Base-by-base conservation (phyloP, 2,888 invertebrate species). In the Automeris io region DNA sequence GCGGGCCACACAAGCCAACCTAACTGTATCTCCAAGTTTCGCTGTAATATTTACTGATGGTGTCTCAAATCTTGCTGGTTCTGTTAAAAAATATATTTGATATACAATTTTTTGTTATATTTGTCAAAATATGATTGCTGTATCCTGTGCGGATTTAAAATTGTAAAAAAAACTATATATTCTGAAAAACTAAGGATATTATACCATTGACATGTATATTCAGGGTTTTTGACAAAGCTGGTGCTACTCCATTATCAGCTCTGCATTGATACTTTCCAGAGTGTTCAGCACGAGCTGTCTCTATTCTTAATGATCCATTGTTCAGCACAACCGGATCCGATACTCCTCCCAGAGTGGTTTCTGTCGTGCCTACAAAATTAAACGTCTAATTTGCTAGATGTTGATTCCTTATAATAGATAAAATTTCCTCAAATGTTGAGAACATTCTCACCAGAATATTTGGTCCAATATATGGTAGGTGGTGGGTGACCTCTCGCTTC, bases 191-290 rank as follows among this genome's bases (percentile, higher is more conserved):
- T 16, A 45, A 87, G n/a, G n/a, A n/a, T n/a, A n/a, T n/a, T n/a
- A 87, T 88, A 94, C 95, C 95, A 73, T 95, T 94, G 9, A 95
- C 92, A 67, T 92, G 92, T 52, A 95, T 90, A 54, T 89, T 91
- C 43, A 96, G 91, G 32, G 93, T 91, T 88, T 95, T 96, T 52
- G 92, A 91, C 21, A 96, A 83, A 0, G 92, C 92, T 6, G 92
- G 90, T 18, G 95, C 92, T 43, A 96, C 94, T 12, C 92, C 93
- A 69, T 96, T 96, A 50, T 92, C 91, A 1, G 95, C 95, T 58
- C 93, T 90, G 62, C 96, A 96, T 55, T 94, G 90, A 71, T 95
- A 96, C 72, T 92, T 91, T 31, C 96, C 95, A 61, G 95, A 94
- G 70, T 93, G 92, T 66, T 92, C 90, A 5, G 93, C 90, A 9